Evolutionary conservation across 2,113 vertebrate species (phyloP), one percentile per base, ranked within the genome.

Genomic region (Podiceps cristatus): DNA sequence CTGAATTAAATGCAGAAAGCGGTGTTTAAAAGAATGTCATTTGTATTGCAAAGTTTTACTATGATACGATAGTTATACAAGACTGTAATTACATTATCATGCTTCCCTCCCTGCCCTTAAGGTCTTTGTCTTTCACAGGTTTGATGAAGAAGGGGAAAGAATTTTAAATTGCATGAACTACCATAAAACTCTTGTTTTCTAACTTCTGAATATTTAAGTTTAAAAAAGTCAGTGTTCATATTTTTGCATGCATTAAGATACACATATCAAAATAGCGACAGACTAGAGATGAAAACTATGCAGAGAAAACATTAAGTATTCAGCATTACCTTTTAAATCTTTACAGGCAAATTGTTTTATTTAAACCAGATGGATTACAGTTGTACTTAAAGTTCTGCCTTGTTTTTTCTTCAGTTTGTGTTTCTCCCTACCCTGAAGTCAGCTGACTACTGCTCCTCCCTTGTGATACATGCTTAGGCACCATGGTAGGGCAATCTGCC

Each of bases 1-100:
- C 35, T 60, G 60, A 73, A 45, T 90, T 84, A 94, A 84, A 84
- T 68, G 69, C 87, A 79, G 74, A 96, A 85, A 95, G 24, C 24
- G 35, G 67, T 49, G 14, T 82, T 92, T 91, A 55, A 90, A 96
- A 82, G 44, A 82, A 72, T 79, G 45, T 81, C 4, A 91, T 97
- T 97, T 96, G 95, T 88, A 40, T 96, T 96, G 92, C 95, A 96
- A 94, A 96, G 90, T 76, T 95, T 91, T 88, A 72, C 90, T 60
- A 58, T 90, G 93, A 95, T 96, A 93, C 10, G 53, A 94, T 90
- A 94, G 87, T 88, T 95, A 19, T 87, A 87, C 59, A 85, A 93
- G 93, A 56, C 49, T 14, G 5, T 92, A 92, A 94, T 95, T 94
- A 92, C 3, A 94, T 94, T 96, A 96, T 93, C 93, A 74, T 88